These are phyloP conservation scores for Lamprotornis superbus DNA, from an alignment of 2,113 vertebrate species.

Conservation along the genomic window DNA sequence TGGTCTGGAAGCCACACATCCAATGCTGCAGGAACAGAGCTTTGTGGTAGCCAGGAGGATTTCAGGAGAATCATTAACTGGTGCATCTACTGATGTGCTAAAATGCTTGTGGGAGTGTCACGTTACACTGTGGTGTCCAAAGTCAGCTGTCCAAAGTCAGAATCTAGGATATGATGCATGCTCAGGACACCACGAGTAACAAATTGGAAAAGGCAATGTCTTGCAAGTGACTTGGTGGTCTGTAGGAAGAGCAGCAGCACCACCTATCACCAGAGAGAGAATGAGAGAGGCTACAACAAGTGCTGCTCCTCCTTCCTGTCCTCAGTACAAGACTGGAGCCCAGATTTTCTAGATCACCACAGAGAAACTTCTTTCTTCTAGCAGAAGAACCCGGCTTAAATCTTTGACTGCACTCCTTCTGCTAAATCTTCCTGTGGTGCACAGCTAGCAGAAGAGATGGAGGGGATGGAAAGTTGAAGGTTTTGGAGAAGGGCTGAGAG, in stretches of 20 bases:
- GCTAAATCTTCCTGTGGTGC: neutral
- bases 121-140: neutral
- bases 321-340: neutral
- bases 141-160: neutral
- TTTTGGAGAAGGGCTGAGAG: neutral
- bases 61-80: neutral
- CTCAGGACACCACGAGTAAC: neutral
- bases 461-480: neutral
- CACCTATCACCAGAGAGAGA: slow-evolving; percentile 15
- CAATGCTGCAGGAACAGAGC: neutral
- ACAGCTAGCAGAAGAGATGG: neutral
- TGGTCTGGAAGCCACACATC: neutral
- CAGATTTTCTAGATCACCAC: neutral
- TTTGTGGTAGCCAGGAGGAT: neutral
- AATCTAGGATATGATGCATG: neutral
- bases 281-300: neutral
- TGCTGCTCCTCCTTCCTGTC: neutral
- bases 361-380: neutral
- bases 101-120: neutral
- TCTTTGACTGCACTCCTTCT: neutral
- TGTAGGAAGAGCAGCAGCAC: slow-evolving; percentile 38
- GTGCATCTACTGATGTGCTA: neutral
- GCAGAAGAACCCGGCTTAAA: neutral
- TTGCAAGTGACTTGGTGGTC: neutral
- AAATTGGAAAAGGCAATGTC: neutral